Evolutionary conservation across 2,888 invertebrate species (phyloP).

Genomic region (Carpatolechia fugitivella): DNA sequence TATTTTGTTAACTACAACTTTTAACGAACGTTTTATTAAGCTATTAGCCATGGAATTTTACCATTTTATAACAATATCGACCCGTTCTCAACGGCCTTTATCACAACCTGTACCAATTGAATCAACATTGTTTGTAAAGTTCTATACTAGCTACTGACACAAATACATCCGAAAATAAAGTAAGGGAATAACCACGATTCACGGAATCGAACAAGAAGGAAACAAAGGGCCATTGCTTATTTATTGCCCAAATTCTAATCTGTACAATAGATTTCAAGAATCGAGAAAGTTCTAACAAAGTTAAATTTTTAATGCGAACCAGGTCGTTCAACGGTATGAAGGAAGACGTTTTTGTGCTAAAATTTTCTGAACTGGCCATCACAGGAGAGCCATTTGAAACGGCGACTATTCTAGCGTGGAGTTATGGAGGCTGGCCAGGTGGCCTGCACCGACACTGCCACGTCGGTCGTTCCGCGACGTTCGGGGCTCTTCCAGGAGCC

Average conservation of each 20-base stretch:
- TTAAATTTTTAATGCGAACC: conserved; percentile 69
- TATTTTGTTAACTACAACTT: conserved; percentile 74
- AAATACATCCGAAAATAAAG: conserved; percentile 76
- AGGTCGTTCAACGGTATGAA: conserved; percentile 75
- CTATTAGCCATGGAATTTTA: conserved; percentile 77
- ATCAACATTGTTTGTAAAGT: conserved; percentile 79
- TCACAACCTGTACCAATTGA: conserved; percentile 80
- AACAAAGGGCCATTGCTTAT: conserved; percentile 66
- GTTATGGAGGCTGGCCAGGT: conserved; percentile 38
- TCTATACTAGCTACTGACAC: conserved; percentile 78
- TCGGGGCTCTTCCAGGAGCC: neutral
- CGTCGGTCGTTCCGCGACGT: conserved; percentile 16
- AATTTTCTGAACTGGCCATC: conserved; percentile 50
- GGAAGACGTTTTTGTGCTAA: conserved; percentile 79
- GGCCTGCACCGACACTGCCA: conserved; percentile 47
- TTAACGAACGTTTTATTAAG: conserved; percentile 76
- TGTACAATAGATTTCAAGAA: conserved; percentile 74
- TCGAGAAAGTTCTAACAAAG: conserved; percentile 72
- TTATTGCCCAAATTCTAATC: conserved; percentile 70
- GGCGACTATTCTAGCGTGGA: conserved; percentile 59
- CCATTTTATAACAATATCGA: conserved; percentile 78
- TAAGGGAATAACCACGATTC: conserved; percentile 76
- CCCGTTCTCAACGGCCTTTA: conserved; percentile 74
- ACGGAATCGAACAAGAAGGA: conserved; percentile 77
- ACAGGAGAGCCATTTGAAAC: conserved; percentile 49